Base-by-base conservation (phyloP, 2,797 vertebrate genomes). In the Sebastes nivosus region DNA sequence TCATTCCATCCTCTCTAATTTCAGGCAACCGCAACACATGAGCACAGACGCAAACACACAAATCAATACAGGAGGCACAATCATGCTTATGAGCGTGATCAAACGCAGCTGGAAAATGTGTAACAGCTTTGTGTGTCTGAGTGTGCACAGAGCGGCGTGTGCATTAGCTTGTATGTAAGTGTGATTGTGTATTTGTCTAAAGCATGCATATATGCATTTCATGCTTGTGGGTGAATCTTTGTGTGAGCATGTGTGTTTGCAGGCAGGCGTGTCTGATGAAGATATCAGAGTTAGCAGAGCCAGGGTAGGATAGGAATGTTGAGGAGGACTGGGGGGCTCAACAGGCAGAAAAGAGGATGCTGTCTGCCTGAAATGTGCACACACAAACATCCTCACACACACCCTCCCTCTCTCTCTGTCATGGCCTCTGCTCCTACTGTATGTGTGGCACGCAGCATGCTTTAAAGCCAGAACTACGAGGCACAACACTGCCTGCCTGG, bases 281-380 rank as follows among this genome's bases (percentile, higher is more conserved):
- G 93, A 94, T 90, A 93, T 94, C 93, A 94, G 89, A 94, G 92
- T 91, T 84, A 86, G 89, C 73, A 82, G 83, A 87, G 82, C 77
- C 74, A 80, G 69, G 81, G 82, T 82, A 90, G 85, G 84, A 85
- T 76, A 52, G 64, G 86, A 91, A 94, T 93, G 88, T 85, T 89
- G 88, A 92, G 87, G 80, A 90, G 85, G 81, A 84, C 75, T 85
- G 89, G 72, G 80, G 82, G 78, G 60, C 75, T 87, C 75, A 84
- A 82, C 66, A 89, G 82, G 77, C 78, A 88, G 80, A 81, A 81
- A 87, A 84, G 75, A 83, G 68, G 82, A 89, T 76, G 63, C 55
- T 76, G 76, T 72, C 73, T 79, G 74, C 65, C 80, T 84, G 50
- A 87, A 84, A 82, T 67, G 38, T 60, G 75, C 34, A 61, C 34